Percentiles rank a stretch among this genome's conserved stretches.
Evolutionary conservation across 1,140 invertebrate genomes (phyloP).

Genomic region (Magallana ariakensis): DNA sequence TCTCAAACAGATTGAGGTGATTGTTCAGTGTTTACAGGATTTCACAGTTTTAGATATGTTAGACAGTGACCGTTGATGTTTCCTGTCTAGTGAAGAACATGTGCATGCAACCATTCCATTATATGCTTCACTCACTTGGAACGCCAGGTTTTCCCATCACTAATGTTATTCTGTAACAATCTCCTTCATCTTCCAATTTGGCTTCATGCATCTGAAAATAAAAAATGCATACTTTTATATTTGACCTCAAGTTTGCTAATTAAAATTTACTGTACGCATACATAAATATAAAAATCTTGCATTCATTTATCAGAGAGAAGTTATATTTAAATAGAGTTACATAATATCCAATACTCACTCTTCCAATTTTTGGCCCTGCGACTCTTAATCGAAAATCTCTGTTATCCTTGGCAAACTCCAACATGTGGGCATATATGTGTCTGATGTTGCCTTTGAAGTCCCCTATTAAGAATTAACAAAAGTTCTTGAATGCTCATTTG

Average conservation of each 20-base stretch:
- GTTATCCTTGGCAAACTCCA: constrained; percentile 76
- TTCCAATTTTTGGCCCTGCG: constrained; percentile 77
- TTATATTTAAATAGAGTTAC: not conserved
- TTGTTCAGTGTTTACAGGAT: not conserved
- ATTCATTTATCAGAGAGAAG: not conserved
- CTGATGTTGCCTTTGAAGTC: constrained; percentile 78
- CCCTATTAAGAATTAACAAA: constrained; percentile 62
- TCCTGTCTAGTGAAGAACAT: not conserved
- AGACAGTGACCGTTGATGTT: constrained; percentile 26
- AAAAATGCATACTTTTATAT: too few relatives aligned
- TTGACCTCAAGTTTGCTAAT: too few relatives aligned
- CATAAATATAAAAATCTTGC: not conserved
- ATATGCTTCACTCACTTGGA: constrained; percentile 63
- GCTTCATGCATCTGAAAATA: constrained; percentile 73
- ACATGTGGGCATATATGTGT: constrained; percentile 79
- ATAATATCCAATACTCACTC: constrained; percentile 62
- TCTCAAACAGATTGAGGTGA: too few relatives aligned
- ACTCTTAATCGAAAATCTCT: constrained; percentile 76
- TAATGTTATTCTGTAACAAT: constrained; percentile 74
- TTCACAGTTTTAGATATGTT: constrained; percentile 32
- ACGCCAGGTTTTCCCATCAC: constrained; percentile 75
- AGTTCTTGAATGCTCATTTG: not conserved
- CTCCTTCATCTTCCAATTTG: constrained; percentile 76
- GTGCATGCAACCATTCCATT: not conserved
- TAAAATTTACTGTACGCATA: too few relatives aligned